These are phyloP conservation scores for Cacoxenus indagator DNA, from an alignment of 2,888 invertebrate genomes.

Conservation along the genomic window DNA sequence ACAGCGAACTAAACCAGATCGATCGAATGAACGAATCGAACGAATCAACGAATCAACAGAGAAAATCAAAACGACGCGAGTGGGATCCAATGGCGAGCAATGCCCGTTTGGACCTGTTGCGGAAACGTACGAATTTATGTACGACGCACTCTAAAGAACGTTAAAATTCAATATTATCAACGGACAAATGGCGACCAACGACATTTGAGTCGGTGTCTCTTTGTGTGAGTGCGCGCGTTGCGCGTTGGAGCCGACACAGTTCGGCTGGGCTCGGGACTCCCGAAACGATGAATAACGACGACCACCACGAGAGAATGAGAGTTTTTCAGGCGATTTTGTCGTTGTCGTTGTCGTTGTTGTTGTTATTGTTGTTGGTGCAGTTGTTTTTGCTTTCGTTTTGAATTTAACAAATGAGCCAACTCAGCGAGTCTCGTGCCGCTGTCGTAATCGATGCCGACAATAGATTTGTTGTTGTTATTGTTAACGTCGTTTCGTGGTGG, in stretches of 20 bases:
- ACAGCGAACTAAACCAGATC: constrained; percentile 19
- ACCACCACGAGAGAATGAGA: background rate
- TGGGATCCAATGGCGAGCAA: constrained; percentile 55
- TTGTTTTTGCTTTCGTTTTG: background rate
- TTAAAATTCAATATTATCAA: background rate
- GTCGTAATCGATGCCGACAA: background rate
- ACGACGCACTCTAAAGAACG: constrained; percentile 2
- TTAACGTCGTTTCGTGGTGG: too few species aligned
- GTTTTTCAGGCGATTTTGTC: background rate
- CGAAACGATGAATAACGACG: too few species aligned
- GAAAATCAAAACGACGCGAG: constrained; percentile 31
- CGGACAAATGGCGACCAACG: background rate
- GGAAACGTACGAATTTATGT: constrained; percentile 54
- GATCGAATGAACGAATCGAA: background rate
- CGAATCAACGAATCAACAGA: background rate
- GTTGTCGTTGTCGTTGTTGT: background rate
- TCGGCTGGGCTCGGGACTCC: background rate
- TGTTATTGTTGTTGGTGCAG: background rate
- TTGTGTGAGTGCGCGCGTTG: background rate
- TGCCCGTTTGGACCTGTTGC: constrained; percentile 63
- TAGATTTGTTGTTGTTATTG: background rate
- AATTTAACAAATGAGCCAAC: background rate
- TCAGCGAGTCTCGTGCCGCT: background rate
- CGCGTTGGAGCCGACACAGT: background rate
- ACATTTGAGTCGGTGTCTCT: background rate